Evolutionary conservation across 1,140 invertebrate species (phyloP).

Genomic region (Papilio glaucus): DNA sequence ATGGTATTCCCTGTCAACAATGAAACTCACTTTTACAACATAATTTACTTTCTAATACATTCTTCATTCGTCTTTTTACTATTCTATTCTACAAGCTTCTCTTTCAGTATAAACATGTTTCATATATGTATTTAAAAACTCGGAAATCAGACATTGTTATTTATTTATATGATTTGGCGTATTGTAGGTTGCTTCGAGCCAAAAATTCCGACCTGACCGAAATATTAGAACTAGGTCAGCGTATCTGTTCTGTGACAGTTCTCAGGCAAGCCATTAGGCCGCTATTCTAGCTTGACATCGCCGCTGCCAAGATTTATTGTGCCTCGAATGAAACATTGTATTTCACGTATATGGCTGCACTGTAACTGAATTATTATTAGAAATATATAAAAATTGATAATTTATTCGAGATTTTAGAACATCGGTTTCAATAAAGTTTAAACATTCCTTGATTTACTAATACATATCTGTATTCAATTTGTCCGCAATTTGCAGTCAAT

Average conservation of each 20-base stretch:
- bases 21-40: too few species aligned
- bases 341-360: neutral
- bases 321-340: constrained; percentile 7
- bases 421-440: too few species aligned
- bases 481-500: too few species aligned
- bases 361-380: neutral
- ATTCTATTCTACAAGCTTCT: too few species aligned
- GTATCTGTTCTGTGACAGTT: constrained; percentile 16
- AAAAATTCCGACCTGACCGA: constrained; percentile 19
- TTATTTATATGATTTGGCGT: neutral
- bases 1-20: too few species aligned
- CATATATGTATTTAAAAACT: neutral
- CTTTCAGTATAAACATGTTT: too few species aligned
- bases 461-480: too few species aligned
- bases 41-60: too few species aligned
- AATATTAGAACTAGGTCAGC: constrained; percentile 21
- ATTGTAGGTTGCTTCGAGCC: neutral
- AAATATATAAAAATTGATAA: neutral
- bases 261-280: constrained; percentile 12
- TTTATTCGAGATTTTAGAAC: too few species aligned
- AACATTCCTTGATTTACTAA: too few species aligned
- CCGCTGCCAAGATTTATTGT: constrained; percentile 20
- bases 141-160: neutral
- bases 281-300: constrained; percentile 24
- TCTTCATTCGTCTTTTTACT: too few species aligned